A percentile compares a stretch with the other conserved stretches of the same genome.
phyloP scores from a whole-genome alignment of 1,140 invertebrate species.

The Drosophila sechellia region DNA sequence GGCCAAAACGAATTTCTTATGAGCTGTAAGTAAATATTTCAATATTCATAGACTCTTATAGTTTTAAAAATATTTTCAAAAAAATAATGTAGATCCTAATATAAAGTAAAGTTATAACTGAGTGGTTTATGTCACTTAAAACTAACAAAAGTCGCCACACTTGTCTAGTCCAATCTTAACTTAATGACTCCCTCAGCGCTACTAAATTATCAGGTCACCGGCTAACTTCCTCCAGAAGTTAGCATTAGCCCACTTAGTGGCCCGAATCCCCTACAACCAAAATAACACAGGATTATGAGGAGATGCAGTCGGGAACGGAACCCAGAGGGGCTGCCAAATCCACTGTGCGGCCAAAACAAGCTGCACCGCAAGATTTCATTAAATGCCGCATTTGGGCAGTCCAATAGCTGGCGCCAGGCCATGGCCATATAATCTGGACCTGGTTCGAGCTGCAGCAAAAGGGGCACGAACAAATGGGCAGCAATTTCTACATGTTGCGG shows the following conservation, averaged over 20 bases:
- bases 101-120: background rate
- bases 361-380: slow-evolving; percentile 68
- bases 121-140: background rate
- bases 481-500: slow-evolving; percentile 79
- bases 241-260: background rate
- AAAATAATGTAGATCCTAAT: too few species aligned
- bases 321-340: slow-evolving; percentile 69
- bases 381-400: slow-evolving; percentile 77
- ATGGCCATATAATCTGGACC: slow-evolving; percentile 35
- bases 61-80: too few species aligned
- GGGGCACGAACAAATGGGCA: slow-evolving; percentile 73
- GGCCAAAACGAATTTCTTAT: slow-evolving; percentile 57
- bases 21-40: slow-evolving; percentile 32
- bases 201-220: slow-evolving; percentile 17
- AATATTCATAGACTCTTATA: too few species aligned
- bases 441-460: slow-evolving; percentile 12
- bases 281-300: slow-evolving; percentile 36
- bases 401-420: slow-evolving; percentile 72
- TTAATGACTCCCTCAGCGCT: slow-evolving; percentile 26
- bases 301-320: slow-evolving; percentile 22
- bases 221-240: slow-evolving; percentile 17
- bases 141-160: background rate
- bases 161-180: background rate
- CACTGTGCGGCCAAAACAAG: slow-evolving; percentile 50
- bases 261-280: slow-evolving; percentile 21